Evolutionary conservation across 2,888 invertebrate species (phyloP), one percentile per base, ranked within the genome.

Genomic region (Drosophila pseudotalamancana): DNA sequence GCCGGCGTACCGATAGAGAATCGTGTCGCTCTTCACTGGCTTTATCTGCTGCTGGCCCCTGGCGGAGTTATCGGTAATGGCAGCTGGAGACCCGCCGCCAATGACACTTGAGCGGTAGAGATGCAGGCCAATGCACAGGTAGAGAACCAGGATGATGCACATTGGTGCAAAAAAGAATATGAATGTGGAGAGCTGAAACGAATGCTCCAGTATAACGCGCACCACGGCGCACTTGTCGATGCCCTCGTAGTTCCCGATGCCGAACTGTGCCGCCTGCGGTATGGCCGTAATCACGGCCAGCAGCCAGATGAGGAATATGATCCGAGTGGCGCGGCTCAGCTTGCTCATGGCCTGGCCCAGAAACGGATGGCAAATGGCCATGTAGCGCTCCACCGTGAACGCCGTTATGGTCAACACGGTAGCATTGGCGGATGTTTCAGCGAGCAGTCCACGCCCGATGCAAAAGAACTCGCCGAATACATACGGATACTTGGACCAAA

Each of bases 151-250:
- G 85, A 97, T 97, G 68, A 97, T 92, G 32, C 95, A 95, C 96
- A 97, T 97, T 3, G 97, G 97, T n/a, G 95, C 94, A 49, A 96
- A 94, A 90, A 97, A 97, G 91, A 97, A 96, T 77, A 97, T 92
- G 84, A 95, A 94, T 0, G 95, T 94, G 14, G 94, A 93, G n/a
- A 93, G 77, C 67, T 93, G 92, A 81, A 94, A 94, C 0, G 93
- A 93, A 76, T 93, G 93, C 19, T 91, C 70, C 1, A 93, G 79
- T 2, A 93, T 90, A 6, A 91, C 89, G 4, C 90, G 87, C 9
- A 91, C 89, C 9, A 91, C 89, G 1, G 73, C 76, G 57, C 91
- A 91, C 45, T 85, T 88, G 39, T 89, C 89, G 2, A 90, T 68
- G 2, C 89, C 90, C 5, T 70, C 75, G 11, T 69, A 72, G 48